phyloP scores from a whole-genome alignment of 2,888 invertebrate genomes.

The Ecliptopera silaceata region DNA sequence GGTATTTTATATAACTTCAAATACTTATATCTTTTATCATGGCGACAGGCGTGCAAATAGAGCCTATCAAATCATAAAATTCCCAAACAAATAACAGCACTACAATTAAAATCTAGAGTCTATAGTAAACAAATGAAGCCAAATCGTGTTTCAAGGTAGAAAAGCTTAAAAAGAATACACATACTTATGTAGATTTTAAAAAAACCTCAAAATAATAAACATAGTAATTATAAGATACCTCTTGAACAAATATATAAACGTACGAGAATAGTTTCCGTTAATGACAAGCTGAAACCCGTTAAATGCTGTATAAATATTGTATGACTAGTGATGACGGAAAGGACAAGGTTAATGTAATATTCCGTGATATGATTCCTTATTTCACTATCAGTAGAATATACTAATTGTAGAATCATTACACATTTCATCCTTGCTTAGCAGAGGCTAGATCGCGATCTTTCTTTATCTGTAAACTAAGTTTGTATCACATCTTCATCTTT shows the following conservation, averaged over 20 bases:
- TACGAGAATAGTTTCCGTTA: constrained; percentile 12
- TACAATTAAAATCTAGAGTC: neutral
- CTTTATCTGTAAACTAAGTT: too few species aligned
- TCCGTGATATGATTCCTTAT: constrained; percentile 1
- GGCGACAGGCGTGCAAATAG: constrained; percentile 14
- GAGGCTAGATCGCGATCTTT: too few species aligned
- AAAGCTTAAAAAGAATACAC: constrained; percentile 1
- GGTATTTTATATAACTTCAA: constrained; percentile 4
- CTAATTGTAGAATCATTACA: neutral
- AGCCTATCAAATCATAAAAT: constrained; percentile 7
- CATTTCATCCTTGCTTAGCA: too few species aligned
- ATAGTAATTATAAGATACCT: neutral
- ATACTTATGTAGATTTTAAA: neutral
- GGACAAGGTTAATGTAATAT: constrained; percentile 7
- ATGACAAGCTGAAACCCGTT: constrained; percentile 6
- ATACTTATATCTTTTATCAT: constrained; percentile 18
- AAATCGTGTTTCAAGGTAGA: constrained; percentile 1
- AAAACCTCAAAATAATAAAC: neutral
- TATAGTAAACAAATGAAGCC: neutral
- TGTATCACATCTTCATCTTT: too few species aligned
- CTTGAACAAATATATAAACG: neutral
- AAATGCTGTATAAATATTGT: constrained; percentile 20
- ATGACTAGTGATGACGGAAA: constrained; percentile 8
- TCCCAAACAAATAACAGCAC: constrained; percentile 3
- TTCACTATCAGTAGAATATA: neutral